Percentiles rank a stretch among this genome's conserved stretches.
Evolutionary conservation across 2,888 invertebrate genomes (phyloP).

Genomic region (Caenorhabditis virilis): DNA sequence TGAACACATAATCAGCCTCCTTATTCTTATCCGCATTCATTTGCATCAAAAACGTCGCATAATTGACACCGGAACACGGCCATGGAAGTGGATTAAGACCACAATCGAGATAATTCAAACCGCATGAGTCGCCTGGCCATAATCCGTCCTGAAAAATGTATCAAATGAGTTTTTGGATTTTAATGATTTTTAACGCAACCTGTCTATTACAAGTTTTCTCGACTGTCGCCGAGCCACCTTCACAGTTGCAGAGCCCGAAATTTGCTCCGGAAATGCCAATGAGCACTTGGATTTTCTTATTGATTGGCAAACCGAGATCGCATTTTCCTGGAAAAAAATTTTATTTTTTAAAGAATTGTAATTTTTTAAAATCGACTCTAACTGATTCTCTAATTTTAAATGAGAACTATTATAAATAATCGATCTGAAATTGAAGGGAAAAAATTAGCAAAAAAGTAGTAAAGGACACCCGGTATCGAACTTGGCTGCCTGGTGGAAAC

Average conservation of each 20-base stretch:
- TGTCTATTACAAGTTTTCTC: conserved; percentile 55
- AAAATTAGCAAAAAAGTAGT: too few species aligned
- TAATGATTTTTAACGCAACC: too few species aligned
- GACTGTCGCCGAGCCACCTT: conserved; percentile 36
- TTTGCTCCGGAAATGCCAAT: conserved; percentile 63
- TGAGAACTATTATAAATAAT: too few species aligned
- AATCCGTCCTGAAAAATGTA: too few species aligned
- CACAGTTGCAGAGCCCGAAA: conserved; percentile 62
- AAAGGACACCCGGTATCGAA: too few species aligned
- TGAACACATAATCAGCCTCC: conserved; percentile 47
- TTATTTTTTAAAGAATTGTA: too few species aligned
- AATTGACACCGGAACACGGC: conserved; percentile 39
- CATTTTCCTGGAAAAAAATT: too few species aligned
- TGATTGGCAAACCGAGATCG: conserved; percentile 49
- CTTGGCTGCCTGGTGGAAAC: too few species aligned
- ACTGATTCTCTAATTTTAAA: too few species aligned
- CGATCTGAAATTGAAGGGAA: too few species aligned
- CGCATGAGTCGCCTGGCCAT: conserved; percentile 60
- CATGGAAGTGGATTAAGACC: conserved; percentile 38
- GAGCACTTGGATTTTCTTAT: conserved; percentile 52
- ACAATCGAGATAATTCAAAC: conserved; percentile 48
- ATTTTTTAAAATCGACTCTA: too few species aligned
- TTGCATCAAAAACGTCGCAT: conserved; percentile 41
- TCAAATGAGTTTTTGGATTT: too few species aligned
- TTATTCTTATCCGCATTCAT: conserved; percentile 42